These are phyloP conservation scores for Cnemophilus loriae DNA, from an alignment of 2,113 vertebrate species.

Conservation along the genomic window DNA sequence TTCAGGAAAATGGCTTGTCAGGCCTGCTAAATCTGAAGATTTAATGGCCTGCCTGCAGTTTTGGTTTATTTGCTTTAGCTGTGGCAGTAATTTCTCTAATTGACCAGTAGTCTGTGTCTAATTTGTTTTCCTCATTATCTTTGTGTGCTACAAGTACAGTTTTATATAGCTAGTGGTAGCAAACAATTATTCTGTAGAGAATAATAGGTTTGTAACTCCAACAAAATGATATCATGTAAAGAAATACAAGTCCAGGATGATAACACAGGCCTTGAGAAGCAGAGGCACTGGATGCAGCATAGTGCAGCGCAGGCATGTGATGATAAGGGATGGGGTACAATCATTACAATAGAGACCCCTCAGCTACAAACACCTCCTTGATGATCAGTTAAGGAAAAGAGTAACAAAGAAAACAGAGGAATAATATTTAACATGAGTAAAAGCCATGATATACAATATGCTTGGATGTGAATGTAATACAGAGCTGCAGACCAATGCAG, in stretches of 20 bases:
- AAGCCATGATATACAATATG: background rate
- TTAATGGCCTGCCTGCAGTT: background rate
- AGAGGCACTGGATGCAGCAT: background rate
- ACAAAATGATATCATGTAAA: background rate
- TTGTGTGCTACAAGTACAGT: background rate
- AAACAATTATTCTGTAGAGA: background rate
- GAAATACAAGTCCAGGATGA: background rate
- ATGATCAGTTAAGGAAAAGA: background rate
- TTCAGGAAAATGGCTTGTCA: background rate
- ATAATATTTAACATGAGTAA: background rate
- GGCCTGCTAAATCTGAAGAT: background rate
- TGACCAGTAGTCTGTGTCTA: background rate
- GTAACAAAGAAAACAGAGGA: background rate
- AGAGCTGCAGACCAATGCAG: background rate
- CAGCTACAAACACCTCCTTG: background rate
- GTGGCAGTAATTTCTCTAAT: background rate
- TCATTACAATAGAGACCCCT: background rate
- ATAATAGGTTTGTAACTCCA: background rate
- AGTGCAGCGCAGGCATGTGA: too few species aligned
- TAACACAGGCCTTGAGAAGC: background rate
- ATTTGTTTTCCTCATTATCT: background rate
- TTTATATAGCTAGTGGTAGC: background rate
- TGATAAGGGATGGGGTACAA: background rate
- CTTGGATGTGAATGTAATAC: background rate
- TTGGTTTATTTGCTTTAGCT: background rate